A percentile compares a stretch with the other conserved stretches of the same genome.
phyloP scores from a whole-genome alignment of 2,888 invertebrate species.

The Meloe dianella region DNA sequence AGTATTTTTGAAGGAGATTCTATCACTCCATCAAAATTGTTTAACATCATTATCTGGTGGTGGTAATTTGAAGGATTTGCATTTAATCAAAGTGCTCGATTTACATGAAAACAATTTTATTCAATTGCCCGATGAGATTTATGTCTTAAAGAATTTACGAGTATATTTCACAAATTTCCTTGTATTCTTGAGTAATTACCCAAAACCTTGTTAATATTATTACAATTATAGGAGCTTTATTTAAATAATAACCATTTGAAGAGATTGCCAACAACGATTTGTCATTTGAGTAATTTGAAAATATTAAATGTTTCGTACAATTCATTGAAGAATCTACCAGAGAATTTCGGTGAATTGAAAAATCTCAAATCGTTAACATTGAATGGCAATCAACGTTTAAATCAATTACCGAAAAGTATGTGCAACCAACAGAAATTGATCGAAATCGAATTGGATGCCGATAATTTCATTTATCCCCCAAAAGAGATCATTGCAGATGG shows the following conservation, averaged over 20 bases:
- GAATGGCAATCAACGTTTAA: slow-evolving; percentile 65
- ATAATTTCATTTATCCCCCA: slow-evolving; percentile 71
- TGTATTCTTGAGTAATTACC: neutral
- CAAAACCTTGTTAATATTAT: neutral
- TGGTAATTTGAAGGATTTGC: slow-evolving; percentile 74
- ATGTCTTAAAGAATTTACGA: slow-evolving; percentile 70
- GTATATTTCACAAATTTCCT: slow-evolving; percentile 56
- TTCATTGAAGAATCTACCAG: slow-evolving; percentile 68
- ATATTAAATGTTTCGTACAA: slow-evolving; percentile 76
- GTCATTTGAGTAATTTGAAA: slow-evolving; percentile 67
- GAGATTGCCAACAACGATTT: slow-evolving; percentile 72
- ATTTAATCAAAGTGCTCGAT: slow-evolving; percentile 70
- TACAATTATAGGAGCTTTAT: slow-evolving; percentile 68
- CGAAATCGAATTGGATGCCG: slow-evolving; percentile 67
- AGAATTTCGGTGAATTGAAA: slow-evolving; percentile 68
- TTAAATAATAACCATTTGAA: slow-evolving; percentile 74
- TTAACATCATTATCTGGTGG: slow-evolving; percentile 73
- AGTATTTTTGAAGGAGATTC: slow-evolving; percentile 77
- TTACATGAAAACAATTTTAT: slow-evolving; percentile 71
- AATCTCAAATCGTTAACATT: slow-evolving; percentile 68
- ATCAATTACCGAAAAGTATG: slow-evolving; percentile 68
- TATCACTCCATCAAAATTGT: slow-evolving; percentile 72
- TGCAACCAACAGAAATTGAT: slow-evolving; percentile 69
- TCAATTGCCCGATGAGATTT: slow-evolving; percentile 69
- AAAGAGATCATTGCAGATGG: slow-evolving; percentile 66